Evolutionary conservation across 2,113 vertebrate genomes (phyloP).

Genomic region (Falco punctatus): DNA sequence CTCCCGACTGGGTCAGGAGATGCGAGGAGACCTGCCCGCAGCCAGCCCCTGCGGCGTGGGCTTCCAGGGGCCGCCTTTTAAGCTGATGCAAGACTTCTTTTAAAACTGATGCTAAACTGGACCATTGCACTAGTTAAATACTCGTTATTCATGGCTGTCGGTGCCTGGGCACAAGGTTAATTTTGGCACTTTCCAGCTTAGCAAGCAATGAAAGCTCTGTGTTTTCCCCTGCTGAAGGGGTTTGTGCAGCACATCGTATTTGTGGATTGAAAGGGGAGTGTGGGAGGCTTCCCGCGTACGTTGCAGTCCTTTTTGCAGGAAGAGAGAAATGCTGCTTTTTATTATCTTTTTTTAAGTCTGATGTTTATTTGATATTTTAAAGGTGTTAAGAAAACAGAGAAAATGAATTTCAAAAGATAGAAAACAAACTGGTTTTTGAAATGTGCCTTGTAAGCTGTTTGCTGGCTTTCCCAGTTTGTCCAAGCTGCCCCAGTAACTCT

Average conservation of each 20-base stretch:
- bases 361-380: slow-evolving; percentile 43
- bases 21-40: background rate
- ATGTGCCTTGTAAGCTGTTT: background rate
- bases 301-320: background rate
- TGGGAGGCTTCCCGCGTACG: background rate
- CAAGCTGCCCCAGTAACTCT: background rate
- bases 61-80: background rate
- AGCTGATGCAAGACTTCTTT: background rate
- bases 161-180: slow-evolving; percentile 52
- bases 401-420: background rate
- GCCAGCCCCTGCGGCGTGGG: rapidly evolving
- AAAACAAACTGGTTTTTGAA: background rate
- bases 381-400: slow-evolving; percentile 20
- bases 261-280: background rate
- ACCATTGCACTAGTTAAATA: background rate
- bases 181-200: slow-evolving; percentile 61
- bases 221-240: background rate
- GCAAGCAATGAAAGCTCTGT: slow-evolving; percentile 32
- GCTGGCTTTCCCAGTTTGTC: background rate
- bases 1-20: rapidly evolving
- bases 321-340: background rate
- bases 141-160: background rate
- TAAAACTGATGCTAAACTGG: background rate
- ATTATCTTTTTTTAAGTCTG: background rate
- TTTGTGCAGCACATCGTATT: background rate